phyloP scores from a whole-genome alignment of 2,888 invertebrate species.

The Ochropacha duplaris region DNA sequence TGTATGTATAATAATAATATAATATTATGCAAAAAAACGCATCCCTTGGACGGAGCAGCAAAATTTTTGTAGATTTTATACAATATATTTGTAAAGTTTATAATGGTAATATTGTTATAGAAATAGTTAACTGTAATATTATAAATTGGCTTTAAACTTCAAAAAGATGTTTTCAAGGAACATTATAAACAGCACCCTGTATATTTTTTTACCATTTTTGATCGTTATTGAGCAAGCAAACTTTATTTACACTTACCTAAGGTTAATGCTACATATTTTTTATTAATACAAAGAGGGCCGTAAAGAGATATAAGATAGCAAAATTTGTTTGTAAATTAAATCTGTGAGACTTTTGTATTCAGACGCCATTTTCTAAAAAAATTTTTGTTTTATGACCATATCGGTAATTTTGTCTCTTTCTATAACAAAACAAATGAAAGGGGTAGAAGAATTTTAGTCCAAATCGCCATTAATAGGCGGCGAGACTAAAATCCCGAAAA shows the following conservation, averaged over 20 bases:
- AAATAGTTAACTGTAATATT: conserved; percentile 24
- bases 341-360: no score
- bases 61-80: background rate
- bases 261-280: background rate
- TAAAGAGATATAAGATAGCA: background rate
- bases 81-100: conserved; percentile 10
- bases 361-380: no score
- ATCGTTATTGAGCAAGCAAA: conserved; percentile 53
- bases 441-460: no score
- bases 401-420: no score
- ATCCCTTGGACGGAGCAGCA: conserved; percentile 7
- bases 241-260: conserved; percentile 22
- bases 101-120: conserved; percentile 24
- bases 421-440: no score
- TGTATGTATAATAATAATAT: conserved; percentile 5
- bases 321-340: no score
- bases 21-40: conserved; percentile 14
- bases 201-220: conserved; percentile 27
- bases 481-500: no score
- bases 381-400: no score
- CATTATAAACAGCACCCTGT: conserved; percentile 47
- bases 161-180: conserved; percentile 29
- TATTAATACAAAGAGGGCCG: background rate
- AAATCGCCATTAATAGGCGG: no score
- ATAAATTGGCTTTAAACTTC: conserved; percentile 20